Evolutionary conservation across 2,888 invertebrate species (phyloP).

Genomic region (Eristalis pertinax): DNA sequence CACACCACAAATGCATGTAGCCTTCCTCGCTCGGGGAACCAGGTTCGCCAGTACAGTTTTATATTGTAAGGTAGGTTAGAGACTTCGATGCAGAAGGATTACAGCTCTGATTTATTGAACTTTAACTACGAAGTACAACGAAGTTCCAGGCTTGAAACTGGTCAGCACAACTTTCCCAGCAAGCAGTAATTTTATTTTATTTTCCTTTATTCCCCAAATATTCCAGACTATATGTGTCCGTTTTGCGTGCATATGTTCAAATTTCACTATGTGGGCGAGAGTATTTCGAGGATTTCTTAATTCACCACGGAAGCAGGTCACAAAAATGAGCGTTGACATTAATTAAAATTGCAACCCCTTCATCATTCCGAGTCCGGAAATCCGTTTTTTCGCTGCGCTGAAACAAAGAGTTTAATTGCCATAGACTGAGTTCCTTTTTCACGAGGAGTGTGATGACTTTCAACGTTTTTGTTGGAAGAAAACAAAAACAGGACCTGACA

Average conservation of each 20-base stretch:
- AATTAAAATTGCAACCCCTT: constrained; percentile 50
- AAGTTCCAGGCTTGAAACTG: not conserved
- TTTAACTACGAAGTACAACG: constrained; percentile 9
- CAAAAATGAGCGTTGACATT: constrained; percentile 50
- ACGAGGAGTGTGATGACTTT: not conserved
- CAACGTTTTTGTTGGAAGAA: not conserved
- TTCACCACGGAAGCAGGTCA: constrained; percentile 8
- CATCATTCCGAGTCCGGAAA: constrained; percentile 26
- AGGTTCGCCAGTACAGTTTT: not conserved
- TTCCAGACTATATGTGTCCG: not conserved
- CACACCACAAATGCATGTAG: not conserved
- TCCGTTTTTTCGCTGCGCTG: not conserved
- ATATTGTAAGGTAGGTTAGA: constrained; percentile 1
- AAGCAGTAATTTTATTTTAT: not conserved
- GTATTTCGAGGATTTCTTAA: not conserved
- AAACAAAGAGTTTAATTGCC: constrained; percentile 14
- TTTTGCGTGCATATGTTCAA: not conserved
- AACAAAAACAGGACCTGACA: constrained; percentile 32
- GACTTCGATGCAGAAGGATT: constrained; percentile 26
- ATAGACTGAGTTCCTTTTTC: not conserved
- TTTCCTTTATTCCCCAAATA: not conserved
- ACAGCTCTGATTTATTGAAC: constrained; percentile 34
- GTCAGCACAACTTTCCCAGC: not conserved
- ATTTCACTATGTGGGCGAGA: not conserved
- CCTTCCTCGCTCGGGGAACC: constrained; percentile 10